Conservation (phyloP, 2,797 vertebrate species). For the Parauchenoglanis punctatus region DNA sequence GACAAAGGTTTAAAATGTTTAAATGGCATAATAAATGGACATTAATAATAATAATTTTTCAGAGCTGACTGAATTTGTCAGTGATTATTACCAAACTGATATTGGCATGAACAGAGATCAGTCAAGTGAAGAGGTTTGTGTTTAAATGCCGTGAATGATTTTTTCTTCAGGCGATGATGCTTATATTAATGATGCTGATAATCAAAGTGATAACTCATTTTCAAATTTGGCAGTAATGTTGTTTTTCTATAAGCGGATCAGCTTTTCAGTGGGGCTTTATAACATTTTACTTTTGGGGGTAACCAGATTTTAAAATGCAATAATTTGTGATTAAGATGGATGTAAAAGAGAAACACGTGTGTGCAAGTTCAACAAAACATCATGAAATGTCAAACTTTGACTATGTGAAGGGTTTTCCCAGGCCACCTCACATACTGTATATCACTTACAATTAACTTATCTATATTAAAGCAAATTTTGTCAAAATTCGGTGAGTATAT, state of each 20-base stretch:
- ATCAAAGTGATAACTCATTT: neutral
- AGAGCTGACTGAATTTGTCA: neutral
- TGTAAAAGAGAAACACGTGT: neutral
- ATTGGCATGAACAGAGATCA: neutral
- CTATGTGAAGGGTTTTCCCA: neutral
- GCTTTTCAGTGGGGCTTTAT: neutral
- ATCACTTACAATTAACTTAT: neutral
- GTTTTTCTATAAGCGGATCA: neutral
- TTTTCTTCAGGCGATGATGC: neutral
- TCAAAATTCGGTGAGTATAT: neutral
- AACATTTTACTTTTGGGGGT: neutral
- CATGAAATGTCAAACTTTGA: neutral
- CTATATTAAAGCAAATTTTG: neutral
- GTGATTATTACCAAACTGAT: neutral
- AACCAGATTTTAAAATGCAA: neutral
- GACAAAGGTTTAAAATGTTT: neutral
- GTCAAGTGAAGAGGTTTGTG: neutral
- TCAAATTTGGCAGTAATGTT: neutral
- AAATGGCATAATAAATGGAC: neutral
- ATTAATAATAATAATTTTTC: neutral
- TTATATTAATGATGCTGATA: neutral
- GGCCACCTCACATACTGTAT: neutral
- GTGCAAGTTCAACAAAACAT: neutral
- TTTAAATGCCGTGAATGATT: neutral
- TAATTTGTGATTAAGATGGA: neutral